Percentiles rank a stretch among this genome's conserved stretches.
Conservation (phyloP, 2,797 vertebrate species). For the Paramormyrops hopkinsi region DNA sequence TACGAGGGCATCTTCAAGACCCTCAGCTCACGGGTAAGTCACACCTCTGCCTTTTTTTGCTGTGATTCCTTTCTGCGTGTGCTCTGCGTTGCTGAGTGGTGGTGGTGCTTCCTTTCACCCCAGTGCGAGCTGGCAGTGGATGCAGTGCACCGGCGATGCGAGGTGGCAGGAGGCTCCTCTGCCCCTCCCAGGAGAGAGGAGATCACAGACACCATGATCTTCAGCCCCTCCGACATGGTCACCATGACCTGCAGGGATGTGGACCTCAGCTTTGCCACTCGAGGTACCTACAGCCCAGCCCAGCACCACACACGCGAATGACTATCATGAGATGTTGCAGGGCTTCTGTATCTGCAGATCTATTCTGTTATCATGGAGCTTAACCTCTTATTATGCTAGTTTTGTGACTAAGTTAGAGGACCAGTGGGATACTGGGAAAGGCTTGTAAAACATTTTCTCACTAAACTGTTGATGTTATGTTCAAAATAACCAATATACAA, state of each 20-base stretch:
- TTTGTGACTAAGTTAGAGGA: not conserved
- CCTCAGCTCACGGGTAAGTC: slow-evolving; percentile 78
- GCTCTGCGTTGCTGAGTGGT: not conserved
- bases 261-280: slow-evolving; percentile 84
- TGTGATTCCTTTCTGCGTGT: not conserved
- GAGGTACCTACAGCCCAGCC: slow-evolving; percentile 58
- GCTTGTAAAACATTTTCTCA: not conserved
- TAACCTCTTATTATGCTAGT: not conserved
- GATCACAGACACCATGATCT: slow-evolving; percentile 89
- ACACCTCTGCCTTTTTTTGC: not conserved
- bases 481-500: not conserved
- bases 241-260: slow-evolving; percentile 84
- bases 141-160: slow-evolving; percentile 65
- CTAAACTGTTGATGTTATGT: not conserved
- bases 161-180: slow-evolving; percentile 31
- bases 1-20: slow-evolving; percentile 90
- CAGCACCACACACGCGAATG: not conserved
- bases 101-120: not conserved
- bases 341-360: not conserved
- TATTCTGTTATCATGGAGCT: not conserved
- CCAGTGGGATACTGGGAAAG: not conserved
- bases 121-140: slow-evolving; percentile 89
- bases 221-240: slow-evolving; percentile 77
- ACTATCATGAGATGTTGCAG: not conserved
- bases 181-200: slow-evolving; percentile 73